A percentile compares a stretch with the other conserved stretches of the same genome.
phyloP scores from a whole-genome alignment of 2,113 vertebrate genomes.

The Planiliza haematocheilus region DNA sequence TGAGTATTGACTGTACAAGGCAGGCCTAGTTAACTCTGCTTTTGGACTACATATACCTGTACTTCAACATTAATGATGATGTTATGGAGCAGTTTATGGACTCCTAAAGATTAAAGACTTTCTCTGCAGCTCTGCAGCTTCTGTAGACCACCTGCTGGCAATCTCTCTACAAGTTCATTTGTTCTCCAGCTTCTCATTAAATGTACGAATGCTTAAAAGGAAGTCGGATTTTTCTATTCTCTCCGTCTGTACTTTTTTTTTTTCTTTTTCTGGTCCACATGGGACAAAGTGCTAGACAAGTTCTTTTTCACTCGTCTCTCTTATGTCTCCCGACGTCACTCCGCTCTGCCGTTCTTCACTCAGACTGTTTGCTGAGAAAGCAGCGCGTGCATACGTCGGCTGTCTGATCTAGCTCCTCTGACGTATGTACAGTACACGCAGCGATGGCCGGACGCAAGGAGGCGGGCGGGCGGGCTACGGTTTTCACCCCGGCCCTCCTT shows the following conservation, averaged over 20 bases:
- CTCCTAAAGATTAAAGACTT: slow-evolving; percentile 64
- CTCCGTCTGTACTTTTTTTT: slow-evolving; percentile 49
- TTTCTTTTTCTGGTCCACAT: slow-evolving; percentile 12
- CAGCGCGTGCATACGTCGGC: slow-evolving; percentile 33
- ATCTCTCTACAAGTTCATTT: slow-evolving; percentile 43
- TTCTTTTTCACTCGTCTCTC: slow-evolving; percentile 26
- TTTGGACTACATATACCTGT: slow-evolving; percentile 30
- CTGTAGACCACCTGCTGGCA: slow-evolving; percentile 64
- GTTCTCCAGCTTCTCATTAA: slow-evolving; percentile 61
- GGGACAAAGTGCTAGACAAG: slow-evolving; percentile 38
- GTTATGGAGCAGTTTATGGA: slow-evolving; percentile 50
- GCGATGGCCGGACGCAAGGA: too few relatives aligned
- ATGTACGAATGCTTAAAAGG: slow-evolving; percentile 58
- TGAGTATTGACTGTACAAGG: slow-evolving; percentile 32
- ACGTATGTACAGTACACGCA: too few relatives aligned
- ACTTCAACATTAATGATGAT: slow-evolving; percentile 52
- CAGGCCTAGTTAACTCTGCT: slow-evolving; percentile 38
- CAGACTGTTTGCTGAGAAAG: slow-evolving; percentile 58
- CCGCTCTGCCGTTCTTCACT: neutral
- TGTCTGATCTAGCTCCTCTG: slow-evolving; percentile 33
- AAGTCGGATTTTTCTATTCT: slow-evolving; percentile 54
- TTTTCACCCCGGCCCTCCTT: slow-evolving; percentile 14
- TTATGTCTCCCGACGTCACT: slow-evolving; percentile 46
- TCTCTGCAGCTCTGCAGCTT: slow-evolving; percentile 55
- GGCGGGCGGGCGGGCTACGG: slow-evolving; percentile 9